Conservation (phyloP, 2,888 invertebrate species). For the Lasioglossum calceatum region DNA sequence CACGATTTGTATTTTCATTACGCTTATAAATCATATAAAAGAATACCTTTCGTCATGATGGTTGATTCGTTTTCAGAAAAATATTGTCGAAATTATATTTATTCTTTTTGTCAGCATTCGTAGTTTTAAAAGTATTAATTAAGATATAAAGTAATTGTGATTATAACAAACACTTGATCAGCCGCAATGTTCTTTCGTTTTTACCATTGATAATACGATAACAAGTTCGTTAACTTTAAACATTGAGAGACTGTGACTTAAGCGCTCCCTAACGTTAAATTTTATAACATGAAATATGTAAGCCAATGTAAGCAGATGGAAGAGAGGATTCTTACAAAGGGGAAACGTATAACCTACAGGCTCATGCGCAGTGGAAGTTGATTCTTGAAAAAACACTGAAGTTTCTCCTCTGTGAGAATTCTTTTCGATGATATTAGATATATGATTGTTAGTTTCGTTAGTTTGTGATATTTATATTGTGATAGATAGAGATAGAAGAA, state of each 20-base stretch:
- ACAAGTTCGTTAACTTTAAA: not conserved
- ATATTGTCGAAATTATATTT: slow-evolving; percentile 24
- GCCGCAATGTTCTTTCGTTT: slow-evolving; percentile 20
- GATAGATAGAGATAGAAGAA: not conserved
- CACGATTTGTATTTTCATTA: slow-evolving; percentile 40
- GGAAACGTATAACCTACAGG: not conserved
- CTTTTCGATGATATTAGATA: not conserved
- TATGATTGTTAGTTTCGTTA: not conserved
- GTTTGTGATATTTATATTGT: slow-evolving; percentile 50
- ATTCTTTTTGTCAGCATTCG: slow-evolving; percentile 36
- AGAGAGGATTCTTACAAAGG: not conserved
- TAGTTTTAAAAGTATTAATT: slow-evolving; percentile 19
- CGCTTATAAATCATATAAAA: slow-evolving; percentile 5
- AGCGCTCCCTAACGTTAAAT: slow-evolving; percentile 15
- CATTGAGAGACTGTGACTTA: not conserved
- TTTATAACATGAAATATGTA: not conserved
- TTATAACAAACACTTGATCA: not conserved
- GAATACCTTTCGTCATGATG: slow-evolving; percentile 66
- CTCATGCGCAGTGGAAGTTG: not conserved
- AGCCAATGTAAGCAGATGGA: not conserved
- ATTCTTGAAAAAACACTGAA: not conserved
- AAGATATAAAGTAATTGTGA: slow-evolving; percentile 5
- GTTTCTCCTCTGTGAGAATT: not conserved
- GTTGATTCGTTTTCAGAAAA: slow-evolving; percentile 15
- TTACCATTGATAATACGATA: slow-evolving; percentile 15